These are phyloP conservation scores for Eriosoma lanigerum DNA, from an alignment of 1,140 invertebrate species.

Conservation along the genomic window DNA sequence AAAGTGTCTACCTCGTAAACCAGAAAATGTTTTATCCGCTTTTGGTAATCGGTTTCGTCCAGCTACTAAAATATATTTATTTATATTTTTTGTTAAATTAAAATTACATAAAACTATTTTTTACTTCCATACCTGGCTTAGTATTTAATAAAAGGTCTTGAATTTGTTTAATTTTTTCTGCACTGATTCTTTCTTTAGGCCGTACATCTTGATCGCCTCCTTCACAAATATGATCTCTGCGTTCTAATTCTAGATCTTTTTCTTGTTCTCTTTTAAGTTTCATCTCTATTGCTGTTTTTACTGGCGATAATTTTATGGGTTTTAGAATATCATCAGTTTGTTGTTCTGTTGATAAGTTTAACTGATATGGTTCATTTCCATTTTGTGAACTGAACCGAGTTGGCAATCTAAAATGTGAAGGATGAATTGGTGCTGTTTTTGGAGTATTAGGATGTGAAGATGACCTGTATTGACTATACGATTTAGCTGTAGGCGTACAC, in stretches of 20 bases:
- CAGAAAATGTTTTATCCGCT: conserved; percentile 42
- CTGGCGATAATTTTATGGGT: conserved; percentile 37
- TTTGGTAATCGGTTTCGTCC: conserved; percentile 36
- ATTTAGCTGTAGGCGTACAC: conserved; percentile 40
- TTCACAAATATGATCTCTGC: conserved; percentile 53
- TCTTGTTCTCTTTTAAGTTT: conserved; percentile 45
- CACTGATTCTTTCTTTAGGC: conserved; percentile 54
- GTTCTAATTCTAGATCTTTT: conserved; percentile 50
- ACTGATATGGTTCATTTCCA: conserved; percentile 30
- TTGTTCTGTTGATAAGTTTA: conserved; percentile 34
- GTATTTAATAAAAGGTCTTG: conserved; percentile 64
- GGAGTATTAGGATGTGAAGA: conserved; percentile 45
- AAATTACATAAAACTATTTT: not conserved
- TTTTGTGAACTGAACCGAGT: conserved; percentile 31
- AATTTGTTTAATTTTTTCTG: conserved; percentile 68
- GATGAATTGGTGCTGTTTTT: conserved; percentile 33
- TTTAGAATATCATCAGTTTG: conserved; percentile 15
- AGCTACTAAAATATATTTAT: conserved; percentile 4
- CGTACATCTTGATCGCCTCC: conserved; percentile 47
- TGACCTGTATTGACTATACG: conserved; percentile 34
- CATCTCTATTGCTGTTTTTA: conserved; percentile 50
- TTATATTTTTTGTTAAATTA: not conserved
- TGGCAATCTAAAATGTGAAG: conserved; percentile 35
- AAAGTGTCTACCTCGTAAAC: conserved; percentile 57
- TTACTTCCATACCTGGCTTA: not conserved